Conservation (phyloP, 2,888 invertebrate genomes). For the Hypercompe scribonia region DNA sequence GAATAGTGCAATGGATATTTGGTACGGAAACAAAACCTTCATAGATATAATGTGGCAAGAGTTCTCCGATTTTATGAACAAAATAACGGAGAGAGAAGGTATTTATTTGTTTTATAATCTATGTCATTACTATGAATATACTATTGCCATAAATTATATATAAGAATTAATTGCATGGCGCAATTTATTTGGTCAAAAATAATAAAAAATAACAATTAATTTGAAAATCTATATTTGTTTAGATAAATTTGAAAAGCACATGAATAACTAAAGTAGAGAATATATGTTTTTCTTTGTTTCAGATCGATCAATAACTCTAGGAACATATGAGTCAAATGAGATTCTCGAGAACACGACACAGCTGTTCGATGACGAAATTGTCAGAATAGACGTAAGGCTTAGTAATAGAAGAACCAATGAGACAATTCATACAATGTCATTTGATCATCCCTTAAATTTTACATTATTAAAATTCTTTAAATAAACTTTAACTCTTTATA, state of each 20-base stretch:
- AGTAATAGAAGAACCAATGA: constrained; percentile 17
- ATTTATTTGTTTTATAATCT: neutral
- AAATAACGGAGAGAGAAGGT: constrained; percentile 17
- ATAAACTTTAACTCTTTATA: neutral
- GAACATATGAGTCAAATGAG: constrained; percentile 2
- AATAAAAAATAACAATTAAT: neutral
- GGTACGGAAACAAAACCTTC: constrained; percentile 26
- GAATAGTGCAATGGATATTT: constrained; percentile 28
- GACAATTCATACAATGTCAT: constrained; percentile 17
- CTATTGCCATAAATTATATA: neutral
- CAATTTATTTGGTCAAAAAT: too few relatives aligned
- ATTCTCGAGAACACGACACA: constrained; percentile 10
- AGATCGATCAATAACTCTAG: constrained; percentile 18
- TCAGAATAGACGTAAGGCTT: constrained; percentile 15
- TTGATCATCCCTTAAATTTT: constrained; percentile 16
- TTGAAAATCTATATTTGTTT: neutral
- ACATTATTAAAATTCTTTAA: constrained; percentile 1
- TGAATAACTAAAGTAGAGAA: neutral
- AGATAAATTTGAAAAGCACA: neutral
- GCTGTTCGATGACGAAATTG: constrained; percentile 5
- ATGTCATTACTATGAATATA: neutral
- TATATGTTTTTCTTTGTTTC: constrained; percentile 7
- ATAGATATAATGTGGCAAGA: constrained; percentile 20
- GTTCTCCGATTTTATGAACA: constrained; percentile 18
- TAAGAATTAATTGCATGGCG: too few relatives aligned